Evolutionary conservation across 2,888 invertebrate genomes (phyloP).

Genomic region (Dorcus parallelipipedus): DNA sequence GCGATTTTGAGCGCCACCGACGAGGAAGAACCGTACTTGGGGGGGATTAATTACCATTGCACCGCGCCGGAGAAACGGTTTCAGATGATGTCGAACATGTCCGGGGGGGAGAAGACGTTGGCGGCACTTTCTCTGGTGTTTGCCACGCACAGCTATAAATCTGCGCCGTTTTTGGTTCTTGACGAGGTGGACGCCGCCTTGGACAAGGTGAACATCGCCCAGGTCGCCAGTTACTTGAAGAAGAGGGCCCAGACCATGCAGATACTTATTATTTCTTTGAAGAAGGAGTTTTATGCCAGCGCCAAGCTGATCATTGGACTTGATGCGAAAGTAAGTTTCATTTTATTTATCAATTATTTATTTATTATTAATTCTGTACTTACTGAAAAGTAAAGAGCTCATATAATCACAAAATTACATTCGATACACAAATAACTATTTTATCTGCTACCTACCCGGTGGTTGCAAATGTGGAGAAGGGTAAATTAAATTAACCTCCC

Average conservation of each 20-base stretch:
- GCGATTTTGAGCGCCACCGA: conserved; percentile 74
- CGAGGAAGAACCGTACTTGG: conserved; percentile 98
- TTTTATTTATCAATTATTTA: too few species aligned
- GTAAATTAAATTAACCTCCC: too few species aligned
- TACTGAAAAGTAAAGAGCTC: too few species aligned
- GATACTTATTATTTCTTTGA: conserved; percentile 98
- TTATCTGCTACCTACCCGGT: too few species aligned
- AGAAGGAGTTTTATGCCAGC: conserved; percentile 99
- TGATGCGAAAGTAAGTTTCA: conserved; percentile 79
- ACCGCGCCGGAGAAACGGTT: conserved; percentile 95
- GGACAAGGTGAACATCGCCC: conserved; percentile 99
- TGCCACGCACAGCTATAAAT: conserved; percentile 96
- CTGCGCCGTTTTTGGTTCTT: conserved; percentile 98
- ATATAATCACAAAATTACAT: too few species aligned
- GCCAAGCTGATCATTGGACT: conserved; percentile 97
- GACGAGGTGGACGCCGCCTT: conserved; percentile 99
- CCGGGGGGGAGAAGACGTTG: conserved; percentile 98
- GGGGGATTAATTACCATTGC: conserved; percentile 99
- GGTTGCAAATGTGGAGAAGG: too few species aligned
- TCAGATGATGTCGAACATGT: conserved; percentile 99
- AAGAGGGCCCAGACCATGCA: conserved; percentile 86
- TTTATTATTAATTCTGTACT: too few species aligned
- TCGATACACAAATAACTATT: too few species aligned
- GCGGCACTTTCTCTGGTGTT: conserved; percentile 96
- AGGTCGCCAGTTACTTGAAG: conserved; percentile 82